phyloP scores from a whole-genome alignment of 2,797 vertebrate genomes.

The Thripadectes ignobilis region DNA sequence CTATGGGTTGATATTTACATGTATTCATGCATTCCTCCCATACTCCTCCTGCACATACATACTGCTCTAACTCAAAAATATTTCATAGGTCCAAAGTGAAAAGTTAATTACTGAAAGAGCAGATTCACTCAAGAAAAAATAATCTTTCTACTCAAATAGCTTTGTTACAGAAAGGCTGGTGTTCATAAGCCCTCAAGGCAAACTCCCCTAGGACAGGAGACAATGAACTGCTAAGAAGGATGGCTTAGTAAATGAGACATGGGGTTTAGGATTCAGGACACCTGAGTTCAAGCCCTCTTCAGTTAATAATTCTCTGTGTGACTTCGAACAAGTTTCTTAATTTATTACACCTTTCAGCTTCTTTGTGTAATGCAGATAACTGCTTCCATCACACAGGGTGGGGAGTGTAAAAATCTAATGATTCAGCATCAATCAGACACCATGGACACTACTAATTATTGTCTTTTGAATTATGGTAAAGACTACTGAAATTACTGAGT shows the following conservation, averaged over 20 bases:
- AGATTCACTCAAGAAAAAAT: background rate
- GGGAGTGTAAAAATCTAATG: background rate
- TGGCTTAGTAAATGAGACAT: background rate
- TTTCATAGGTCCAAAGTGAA: background rate
- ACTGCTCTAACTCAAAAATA: background rate
- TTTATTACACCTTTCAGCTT: constrained; percentile 20
- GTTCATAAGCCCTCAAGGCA: background rate
- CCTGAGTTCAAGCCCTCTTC: constrained; percentile 33
- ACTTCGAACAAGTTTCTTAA: constrained; percentile 25
- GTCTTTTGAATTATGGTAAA: background rate
- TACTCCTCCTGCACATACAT: background rate
- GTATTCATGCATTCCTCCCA: background rate
- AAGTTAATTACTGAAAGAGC: background rate
- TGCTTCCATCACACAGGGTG: background rate
- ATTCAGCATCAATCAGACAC: background rate
- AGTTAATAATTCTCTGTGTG: constrained; percentile 47
- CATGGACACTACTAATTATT: background rate
- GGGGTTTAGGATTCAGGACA: constrained; percentile 9
- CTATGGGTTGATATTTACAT: background rate
- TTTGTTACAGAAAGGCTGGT: background rate
- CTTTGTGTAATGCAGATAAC: constrained; percentile 16
- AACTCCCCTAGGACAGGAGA: background rate
- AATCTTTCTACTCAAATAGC: background rate
- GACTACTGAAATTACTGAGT: background rate
- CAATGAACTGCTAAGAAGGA: constrained; percentile 13